Percentiles rank a stretch among this genome's conserved stretches.
These are phyloP conservation scores for Cryptus viduatorius DNA, from an alignment of 2,888 invertebrate genomes.

Conservation along the genomic window DNA sequence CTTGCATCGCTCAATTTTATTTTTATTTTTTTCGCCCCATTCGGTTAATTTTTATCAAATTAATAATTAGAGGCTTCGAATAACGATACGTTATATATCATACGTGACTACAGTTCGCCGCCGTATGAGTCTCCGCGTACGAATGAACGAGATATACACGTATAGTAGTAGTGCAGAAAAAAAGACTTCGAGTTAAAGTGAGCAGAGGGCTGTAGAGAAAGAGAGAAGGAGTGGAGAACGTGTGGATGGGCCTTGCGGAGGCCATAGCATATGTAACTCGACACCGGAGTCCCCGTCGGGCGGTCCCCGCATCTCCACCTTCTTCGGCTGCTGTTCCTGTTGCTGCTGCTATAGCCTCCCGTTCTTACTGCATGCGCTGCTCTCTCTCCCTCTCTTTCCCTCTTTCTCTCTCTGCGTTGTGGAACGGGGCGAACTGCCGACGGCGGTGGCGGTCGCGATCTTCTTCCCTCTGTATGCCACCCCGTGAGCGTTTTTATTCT, in stretches of 20 bases:
- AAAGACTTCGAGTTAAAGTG: slow-evolving; percentile 42
- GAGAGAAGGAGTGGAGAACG: slow-evolving; percentile 56
- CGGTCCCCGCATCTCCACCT: slow-evolving; percentile 73
- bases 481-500: background rate
- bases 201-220: slow-evolving; percentile 62
- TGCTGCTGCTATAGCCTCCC: slow-evolving; percentile 53
- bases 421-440: slow-evolving; percentile 8
- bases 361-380: slow-evolving; percentile 51
- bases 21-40: no score
- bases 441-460: slow-evolving; percentile 40
- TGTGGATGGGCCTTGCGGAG: slow-evolving; percentile 69
- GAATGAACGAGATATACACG: slow-evolving; percentile 46
- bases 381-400: slow-evolving; percentile 19
- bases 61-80: background rate
- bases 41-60: background rate
- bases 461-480: slow-evolving; percentile 9
- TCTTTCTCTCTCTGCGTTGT: background rate
- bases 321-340: slow-evolving; percentile 58
- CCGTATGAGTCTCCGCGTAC: background rate
- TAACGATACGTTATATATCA: background rate
- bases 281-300: slow-evolving; percentile 79
- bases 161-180: slow-evolving; percentile 31
- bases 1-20: no score
- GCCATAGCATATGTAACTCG: slow-evolving; percentile 77
- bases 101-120: background rate